Conservation (phyloP, 2,113 vertebrate species). For the Misgurnus mizolepis region DNA sequence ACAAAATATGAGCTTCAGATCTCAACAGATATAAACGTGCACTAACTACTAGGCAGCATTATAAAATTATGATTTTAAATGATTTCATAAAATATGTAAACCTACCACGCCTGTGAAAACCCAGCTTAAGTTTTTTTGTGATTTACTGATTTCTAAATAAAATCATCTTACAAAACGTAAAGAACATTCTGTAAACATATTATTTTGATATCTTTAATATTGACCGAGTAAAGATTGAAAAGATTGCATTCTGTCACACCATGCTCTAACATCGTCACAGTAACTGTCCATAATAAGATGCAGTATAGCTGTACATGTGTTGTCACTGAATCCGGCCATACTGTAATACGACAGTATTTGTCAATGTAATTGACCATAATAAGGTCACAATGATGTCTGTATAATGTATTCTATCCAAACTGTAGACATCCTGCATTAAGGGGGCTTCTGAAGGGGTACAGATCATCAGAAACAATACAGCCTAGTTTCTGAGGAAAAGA, state of each 20-base stretch:
- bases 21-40: too few relatives aligned
- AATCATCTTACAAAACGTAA: too few relatives aligned
- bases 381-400: constrained; percentile 12
- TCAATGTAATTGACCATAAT: constrained; percentile 14
- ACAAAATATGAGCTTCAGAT: too few relatives aligned
- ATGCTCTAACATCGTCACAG: constrained; percentile 23
- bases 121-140: too few relatives aligned
- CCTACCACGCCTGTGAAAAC: too few relatives aligned
- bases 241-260: background rate
- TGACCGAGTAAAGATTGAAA: background rate
- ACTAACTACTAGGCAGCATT: too few relatives aligned
- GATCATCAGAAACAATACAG: constrained; percentile 42
- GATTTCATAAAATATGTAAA: too few relatives aligned
- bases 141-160: too few relatives aligned
- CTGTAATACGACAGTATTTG: background rate
- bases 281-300: constrained; percentile 33
- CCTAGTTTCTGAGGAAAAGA: background rate
- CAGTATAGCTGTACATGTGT: background rate
- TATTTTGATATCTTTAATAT: too few relatives aligned
- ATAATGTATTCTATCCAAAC: background rate
- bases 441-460: background rate
- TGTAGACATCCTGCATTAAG: background rate
- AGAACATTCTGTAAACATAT: too few relatives aligned
- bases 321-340: background rate
- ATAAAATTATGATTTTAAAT: too few relatives aligned